A percentile compares a stretch with the other conserved stretches of the same genome.
Conservation (phyloP, 2,797 vertebrate genomes). For the Hippocampus kuda region DNA sequence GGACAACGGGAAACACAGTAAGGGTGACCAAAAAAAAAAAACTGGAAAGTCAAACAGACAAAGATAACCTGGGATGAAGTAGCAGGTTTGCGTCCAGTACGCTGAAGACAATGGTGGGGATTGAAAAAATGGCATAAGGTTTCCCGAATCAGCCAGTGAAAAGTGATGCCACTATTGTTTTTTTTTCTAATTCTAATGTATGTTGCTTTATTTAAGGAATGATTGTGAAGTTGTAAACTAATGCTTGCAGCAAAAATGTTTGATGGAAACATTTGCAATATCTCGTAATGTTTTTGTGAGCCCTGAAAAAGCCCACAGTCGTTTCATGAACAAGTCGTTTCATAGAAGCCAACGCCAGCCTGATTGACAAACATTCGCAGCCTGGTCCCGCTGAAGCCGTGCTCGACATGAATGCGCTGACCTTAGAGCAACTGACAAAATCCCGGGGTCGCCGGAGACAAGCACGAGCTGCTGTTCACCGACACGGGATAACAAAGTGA, state of each 20-base stretch:
- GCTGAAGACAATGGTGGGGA: slow-evolving; percentile 22
- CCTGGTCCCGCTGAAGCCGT: slow-evolving; percentile 10
- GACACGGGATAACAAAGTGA: slow-evolving; percentile 21
- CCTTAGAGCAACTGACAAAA: slow-evolving; percentile 51
- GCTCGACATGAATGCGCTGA: slow-evolving; percentile 43
- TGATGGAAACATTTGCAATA: neutral
- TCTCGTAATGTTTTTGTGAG: neutral
- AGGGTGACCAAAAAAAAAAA: slow-evolving; percentile 33
- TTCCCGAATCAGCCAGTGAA: neutral
- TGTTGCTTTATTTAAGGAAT: neutral
- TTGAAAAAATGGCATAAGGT: slow-evolving; percentile 7
- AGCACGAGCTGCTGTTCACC: slow-evolving; percentile 27
- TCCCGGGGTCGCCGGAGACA: slow-evolving; percentile 37
- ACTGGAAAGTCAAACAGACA: slow-evolving; percentile 50
- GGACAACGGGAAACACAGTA: slow-evolving; percentile 50
- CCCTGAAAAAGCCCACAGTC: neutral
- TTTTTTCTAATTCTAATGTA: neutral
- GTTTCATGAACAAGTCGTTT: slow-evolving; percentile 1
- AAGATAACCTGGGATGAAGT: slow-evolving; percentile 40
- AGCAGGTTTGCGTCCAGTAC: slow-evolving; percentile 44
- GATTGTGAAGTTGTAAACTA: neutral
- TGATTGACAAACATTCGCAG: slow-evolving; percentile 1
- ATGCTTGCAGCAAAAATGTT: neutral
- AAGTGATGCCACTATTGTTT: neutral
- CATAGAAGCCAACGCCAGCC: neutral